These are phyloP conservation scores for Heterochromis multidens DNA, from an alignment of 2,113 vertebrate species.

Conservation along the genomic window DNA sequence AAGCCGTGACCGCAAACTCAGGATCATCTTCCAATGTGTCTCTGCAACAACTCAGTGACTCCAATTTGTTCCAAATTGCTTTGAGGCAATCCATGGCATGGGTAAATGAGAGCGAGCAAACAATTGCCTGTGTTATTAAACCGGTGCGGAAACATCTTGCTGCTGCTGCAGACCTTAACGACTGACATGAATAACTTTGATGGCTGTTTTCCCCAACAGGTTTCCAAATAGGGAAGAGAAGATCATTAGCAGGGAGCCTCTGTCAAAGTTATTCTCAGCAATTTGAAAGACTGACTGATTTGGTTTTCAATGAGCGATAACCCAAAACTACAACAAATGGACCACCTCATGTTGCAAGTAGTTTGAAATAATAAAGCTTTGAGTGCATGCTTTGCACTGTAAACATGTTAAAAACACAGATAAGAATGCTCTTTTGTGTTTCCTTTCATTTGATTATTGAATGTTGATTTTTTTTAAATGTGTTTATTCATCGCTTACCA, in stretches of 20 bases:
- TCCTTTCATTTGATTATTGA: constrained; percentile 24
- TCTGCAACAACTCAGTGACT: constrained; percentile 20
- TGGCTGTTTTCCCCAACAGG: constrained; percentile 40
- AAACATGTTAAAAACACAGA: background rate
- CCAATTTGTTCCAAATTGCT: constrained; percentile 43
- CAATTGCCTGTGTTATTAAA: constrained; percentile 32
- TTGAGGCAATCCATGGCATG: constrained; percentile 8
- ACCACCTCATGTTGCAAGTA: background rate
- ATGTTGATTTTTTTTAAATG: constrained; percentile 16
- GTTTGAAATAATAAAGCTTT: background rate
- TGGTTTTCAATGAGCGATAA: background rate
- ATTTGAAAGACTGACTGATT: background rate
- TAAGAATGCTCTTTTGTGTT: background rate
- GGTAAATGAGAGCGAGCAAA: constrained; percentile 36
- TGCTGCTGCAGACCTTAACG: constrained; percentile 20
- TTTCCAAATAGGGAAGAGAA: constrained; percentile 1
- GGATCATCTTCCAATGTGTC: background rate
- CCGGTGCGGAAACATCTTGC: background rate
- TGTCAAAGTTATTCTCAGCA: constrained; percentile 37
- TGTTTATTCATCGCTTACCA: constrained; percentile 57
- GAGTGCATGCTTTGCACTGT: background rate
- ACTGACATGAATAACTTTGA: constrained; percentile 55
- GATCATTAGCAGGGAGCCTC: constrained; percentile 16
- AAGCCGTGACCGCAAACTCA: background rate
- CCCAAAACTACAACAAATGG: background rate